A percentile compares a stretch with the other conserved stretches of the same genome.
phyloP scores from a whole-genome alignment of 2,797 vertebrate species.

The Sebastes glaucus region DNA sequence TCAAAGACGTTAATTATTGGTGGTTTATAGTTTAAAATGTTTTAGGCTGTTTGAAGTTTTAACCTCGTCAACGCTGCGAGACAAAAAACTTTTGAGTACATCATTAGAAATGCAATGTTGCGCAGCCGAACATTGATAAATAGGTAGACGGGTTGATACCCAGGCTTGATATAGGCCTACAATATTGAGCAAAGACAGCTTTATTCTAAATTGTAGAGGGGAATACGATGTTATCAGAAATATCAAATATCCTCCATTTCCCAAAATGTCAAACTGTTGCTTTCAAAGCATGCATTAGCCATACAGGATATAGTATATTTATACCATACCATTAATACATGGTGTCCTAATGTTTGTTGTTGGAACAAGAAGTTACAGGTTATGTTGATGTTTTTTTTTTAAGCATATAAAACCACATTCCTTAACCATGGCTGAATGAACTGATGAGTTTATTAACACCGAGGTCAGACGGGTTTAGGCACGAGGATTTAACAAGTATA shows the following conservation, averaged over 20 bases:
- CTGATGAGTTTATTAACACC: not conserved
- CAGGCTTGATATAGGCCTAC: not conserved
- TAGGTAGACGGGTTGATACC: not conserved
- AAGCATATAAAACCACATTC: not conserved
- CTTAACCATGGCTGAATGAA: not conserved
- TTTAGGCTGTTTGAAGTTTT: constrained; percentile 14
- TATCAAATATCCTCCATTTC: not conserved
- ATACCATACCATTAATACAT: not conserved
- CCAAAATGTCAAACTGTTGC: not conserved
- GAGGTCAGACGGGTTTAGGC: not conserved
- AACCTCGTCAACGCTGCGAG: not conserved
- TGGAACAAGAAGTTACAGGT: not conserved
- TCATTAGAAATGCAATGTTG: not conserved
- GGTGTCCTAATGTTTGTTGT: not conserved
- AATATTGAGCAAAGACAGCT: not conserved
- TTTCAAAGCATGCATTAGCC: not conserved
- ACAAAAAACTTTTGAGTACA: constrained; percentile 17
- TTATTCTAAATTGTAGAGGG: not conserved
- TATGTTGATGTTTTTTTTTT: not conserved
- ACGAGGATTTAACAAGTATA: not conserved
- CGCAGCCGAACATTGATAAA: not conserved
- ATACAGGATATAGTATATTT: not conserved
- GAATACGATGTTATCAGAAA: not conserved
- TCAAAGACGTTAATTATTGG: constrained; percentile 1
- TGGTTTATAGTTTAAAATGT: constrained; percentile 13